Evolutionary conservation across 2,888 invertebrate genomes (phyloP).

Genomic region (Theodoxus fluviatilis): DNA sequence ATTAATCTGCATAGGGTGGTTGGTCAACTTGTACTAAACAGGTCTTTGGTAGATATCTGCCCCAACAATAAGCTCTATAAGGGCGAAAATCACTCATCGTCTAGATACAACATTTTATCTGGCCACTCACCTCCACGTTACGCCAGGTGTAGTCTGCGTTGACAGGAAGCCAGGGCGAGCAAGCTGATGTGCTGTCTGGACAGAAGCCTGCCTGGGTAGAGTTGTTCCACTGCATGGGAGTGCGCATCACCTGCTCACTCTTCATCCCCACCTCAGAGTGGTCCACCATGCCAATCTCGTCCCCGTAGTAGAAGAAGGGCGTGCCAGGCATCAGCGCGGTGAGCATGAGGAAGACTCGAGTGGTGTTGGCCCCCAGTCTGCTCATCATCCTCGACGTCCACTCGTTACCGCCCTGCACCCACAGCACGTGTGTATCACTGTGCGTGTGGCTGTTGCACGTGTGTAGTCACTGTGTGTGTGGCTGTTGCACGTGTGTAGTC

Average conservation of each 20-base stretch:
- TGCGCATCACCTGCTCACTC: constrained; percentile 41
- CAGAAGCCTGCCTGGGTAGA: constrained; percentile 47
- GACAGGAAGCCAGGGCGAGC: constrained; percentile 40
- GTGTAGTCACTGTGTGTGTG: too few relatives aligned
- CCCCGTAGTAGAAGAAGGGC: constrained; percentile 86
- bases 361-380: constrained; percentile 38
- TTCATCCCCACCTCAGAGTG: constrained; percentile 25
- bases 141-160: constrained; percentile 34
- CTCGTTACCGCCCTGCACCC: constrained; percentile 46
- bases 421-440: not conserved
- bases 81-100: too few relatives aligned
- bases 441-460: not conserved
- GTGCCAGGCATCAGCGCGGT: constrained; percentile 82
- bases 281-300: constrained; percentile 80
- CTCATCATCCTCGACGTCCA: constrained; percentile 38
- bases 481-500: too few relatives aligned
- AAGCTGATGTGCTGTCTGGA: constrained; percentile 30
- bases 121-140: constrained; percentile 44
- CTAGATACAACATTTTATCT: too few relatives aligned
- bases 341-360: constrained; percentile 78
- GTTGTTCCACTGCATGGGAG: constrained; percentile 59
- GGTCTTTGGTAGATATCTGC: too few relatives aligned
- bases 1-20: too few relatives aligned
- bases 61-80: too few relatives aligned
- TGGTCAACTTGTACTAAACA: too few relatives aligned